Conservation (phyloP, 2,888 invertebrate genomes). For the Rhimphoctona megacephalus region DNA sequence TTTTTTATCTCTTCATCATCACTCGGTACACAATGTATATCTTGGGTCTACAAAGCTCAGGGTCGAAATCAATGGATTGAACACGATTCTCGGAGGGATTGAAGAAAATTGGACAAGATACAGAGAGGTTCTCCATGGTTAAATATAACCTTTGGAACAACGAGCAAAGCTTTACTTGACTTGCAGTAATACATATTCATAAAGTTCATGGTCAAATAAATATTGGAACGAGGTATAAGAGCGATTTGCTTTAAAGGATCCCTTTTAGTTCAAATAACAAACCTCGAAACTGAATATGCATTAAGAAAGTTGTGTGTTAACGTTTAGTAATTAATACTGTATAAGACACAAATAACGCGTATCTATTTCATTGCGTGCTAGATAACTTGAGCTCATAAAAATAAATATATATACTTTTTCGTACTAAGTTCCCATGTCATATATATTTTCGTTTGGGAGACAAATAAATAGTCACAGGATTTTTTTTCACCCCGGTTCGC, state of each 20-base stretch:
- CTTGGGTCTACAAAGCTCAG: conserved; percentile 22
- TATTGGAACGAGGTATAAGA: conserved; percentile 7
- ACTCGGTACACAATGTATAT: neutral
- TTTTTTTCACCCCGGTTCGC: neutral
- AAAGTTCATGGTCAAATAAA: conserved; percentile 45
- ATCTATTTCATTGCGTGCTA: neutral
- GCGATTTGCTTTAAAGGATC: neutral
- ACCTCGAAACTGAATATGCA: neutral
- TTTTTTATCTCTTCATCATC: neutral
- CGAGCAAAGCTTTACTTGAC: neutral
- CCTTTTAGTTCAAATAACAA: neutral
- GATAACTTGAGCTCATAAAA: neutral
- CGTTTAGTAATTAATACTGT: neutral
- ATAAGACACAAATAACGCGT: neutral
- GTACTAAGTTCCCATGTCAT: neutral
- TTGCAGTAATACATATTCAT: conserved; percentile 11
- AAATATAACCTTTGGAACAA: conserved; percentile 40
- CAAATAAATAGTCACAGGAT: neutral
- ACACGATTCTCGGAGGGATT: conserved; percentile 35
- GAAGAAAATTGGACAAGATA: conserved; percentile 40
- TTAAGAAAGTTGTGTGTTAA: neutral
- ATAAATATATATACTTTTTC: neutral
- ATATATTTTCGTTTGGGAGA: neutral
- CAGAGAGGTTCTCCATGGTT: conserved; percentile 25
- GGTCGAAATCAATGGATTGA: conserved; percentile 55